Base-by-base conservation (phyloP, 1,140 invertebrate species). In the Dreissena rostriformis region DNA sequence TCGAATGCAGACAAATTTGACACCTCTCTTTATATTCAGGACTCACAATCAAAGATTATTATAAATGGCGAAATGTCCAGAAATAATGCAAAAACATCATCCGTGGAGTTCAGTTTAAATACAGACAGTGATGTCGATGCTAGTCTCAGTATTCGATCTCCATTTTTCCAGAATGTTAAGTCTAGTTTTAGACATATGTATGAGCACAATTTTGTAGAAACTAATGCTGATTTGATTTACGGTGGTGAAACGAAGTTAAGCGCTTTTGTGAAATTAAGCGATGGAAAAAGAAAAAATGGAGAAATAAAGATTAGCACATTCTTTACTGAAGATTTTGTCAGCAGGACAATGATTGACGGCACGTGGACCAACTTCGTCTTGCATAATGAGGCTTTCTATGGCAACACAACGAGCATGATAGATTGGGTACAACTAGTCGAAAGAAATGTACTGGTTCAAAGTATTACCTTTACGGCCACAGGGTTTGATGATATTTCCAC, bases 321-420 rank as follows among this genome's bases (percentile, higher is more conserved):
- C 26, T 17, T 39, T 1, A 39, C 70, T 29, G 49, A 75, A 57
- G 72, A 82, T 24, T 68, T 82, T 65, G 26, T 19, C 17, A 12
- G 74, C 1, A 75, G 24, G 52, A 57, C 72, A 51, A 74, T 22
- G 53, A n/a, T 75, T 67, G 72, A 74, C 75, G 80, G 80, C 19
- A 19, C 26, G 2, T 10, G 24, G 8, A 51, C 53, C 4, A 75
- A 65, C 70, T 75, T 82, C 49, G 49, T 66, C 8, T 51, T 75
- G 1, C 15, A 53, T 14, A 51, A 57, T 11, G 71, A 82, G 57
- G 72, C 70, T 5, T 55, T 63, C 28, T 75, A 67, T 75, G 80
- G 80, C 26, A 55, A 14, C 12, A 67, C 55, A 8, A 82, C 53
- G 22, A 51, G 53, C 29, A 52, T 73, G 14, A 2, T 75, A 0